Base-by-base conservation (phyloP, 37 sponge, comb jelly and placozoan genomes). In the Halichondria panicea region DNA sequence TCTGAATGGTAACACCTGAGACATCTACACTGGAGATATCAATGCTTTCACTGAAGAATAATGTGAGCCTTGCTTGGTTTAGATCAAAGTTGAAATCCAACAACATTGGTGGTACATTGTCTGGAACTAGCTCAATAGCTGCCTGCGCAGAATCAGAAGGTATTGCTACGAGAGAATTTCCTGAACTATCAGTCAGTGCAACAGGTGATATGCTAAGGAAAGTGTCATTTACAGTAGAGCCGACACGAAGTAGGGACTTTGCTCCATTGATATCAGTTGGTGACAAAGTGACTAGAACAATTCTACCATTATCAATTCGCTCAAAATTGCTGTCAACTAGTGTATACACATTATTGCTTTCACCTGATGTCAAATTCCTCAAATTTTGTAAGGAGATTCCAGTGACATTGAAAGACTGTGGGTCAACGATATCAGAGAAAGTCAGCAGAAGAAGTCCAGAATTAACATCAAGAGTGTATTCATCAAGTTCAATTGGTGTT, bases 401-500 rank as follows among this genome's bases (percentile, higher is more conserved):
- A 71, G 66, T 55, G 1, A 79, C 69, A 69, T 86, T 82, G 48
- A 93, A 75, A 2, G 78, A 66, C 5, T 56, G 39, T 30, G 73
- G 76, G 68, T 86, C 76, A 44, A 95, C 81, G 54, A 84, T 69
- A 74, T 95, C 92, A 84, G 81, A 71, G 58, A 95, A 92, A 0
- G 83, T 82, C 27, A 95, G 84, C 18, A 28, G 68, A 28, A 95
- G 62, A 3, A 53, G 37, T 32, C 93, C 93, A 66, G 65, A 24
- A 48, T 92, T 84, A 15, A 89, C 66, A 60, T 92, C 85, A 27
- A 92, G 52, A 0, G 70, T 53, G 71, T 86, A 95, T 32, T 74
- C 46, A 13, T 55, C 52, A 3, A 95, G 90, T 30, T 27, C 27
- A 27, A 88, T 87, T 39, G 67, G 76, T 22, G 77, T 70, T 5